Conservation (phyloP, 2,113 vertebrate genomes). For the Illadopsis cleaveri region DNA sequence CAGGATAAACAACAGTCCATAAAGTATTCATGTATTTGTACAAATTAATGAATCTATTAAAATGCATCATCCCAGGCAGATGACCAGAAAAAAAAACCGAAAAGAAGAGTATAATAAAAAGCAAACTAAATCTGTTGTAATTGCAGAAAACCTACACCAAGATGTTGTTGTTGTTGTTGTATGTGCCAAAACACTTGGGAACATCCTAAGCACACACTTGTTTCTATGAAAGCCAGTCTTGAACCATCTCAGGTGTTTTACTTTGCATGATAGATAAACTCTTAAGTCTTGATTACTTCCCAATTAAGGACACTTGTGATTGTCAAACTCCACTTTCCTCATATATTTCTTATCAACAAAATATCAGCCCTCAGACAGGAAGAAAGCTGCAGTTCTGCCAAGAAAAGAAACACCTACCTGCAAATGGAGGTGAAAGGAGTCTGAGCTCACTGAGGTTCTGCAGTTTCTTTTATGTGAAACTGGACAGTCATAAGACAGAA, state of each 20-base stretch:
- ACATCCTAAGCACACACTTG: constrained; percentile 10
- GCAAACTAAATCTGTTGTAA: constrained; percentile 21
- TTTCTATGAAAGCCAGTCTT: constrained; percentile 5
- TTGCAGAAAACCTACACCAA: neutral
- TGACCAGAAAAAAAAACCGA: neutral
- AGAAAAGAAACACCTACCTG: constrained; percentile 18
- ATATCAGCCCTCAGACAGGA: neutral
- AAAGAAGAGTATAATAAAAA: constrained; percentile 6
- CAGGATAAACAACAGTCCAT: neutral
- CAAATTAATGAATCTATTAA: constrained; percentile 11
- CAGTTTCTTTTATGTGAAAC: constrained; percentile 24
- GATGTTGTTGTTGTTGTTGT: constrained; percentile 43
- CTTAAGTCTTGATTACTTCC: constrained; percentile 63
- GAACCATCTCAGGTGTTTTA: neutral
- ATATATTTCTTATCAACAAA: constrained; percentile 22
- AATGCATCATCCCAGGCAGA: neutral
- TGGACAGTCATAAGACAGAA: constrained; percentile 28
- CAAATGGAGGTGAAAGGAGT: constrained; percentile 25
- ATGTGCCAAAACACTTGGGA: neutral
- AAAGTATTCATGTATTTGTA: neutral
- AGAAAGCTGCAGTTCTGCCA: constrained; percentile 12
- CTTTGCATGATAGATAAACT: neutral
- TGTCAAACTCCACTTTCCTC: constrained; percentile 53
- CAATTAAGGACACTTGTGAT: constrained; percentile 48
- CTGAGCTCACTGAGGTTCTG: constrained; percentile 19